Evolutionary conservation across 2,888 invertebrate genomes (phyloP).

Genomic region (Hecatera dysodea): DNA sequence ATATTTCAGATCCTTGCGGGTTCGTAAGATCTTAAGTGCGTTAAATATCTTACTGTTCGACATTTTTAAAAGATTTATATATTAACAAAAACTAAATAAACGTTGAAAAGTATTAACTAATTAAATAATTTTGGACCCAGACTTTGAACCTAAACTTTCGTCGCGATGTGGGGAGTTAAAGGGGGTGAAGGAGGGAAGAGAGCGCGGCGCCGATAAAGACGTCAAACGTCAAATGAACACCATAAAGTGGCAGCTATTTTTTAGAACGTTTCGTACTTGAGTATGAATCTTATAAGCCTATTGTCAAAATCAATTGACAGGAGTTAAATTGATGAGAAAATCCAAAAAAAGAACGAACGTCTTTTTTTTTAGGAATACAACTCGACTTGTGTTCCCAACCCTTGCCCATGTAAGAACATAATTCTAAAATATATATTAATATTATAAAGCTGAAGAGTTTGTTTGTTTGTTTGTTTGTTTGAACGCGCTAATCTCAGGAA

Average conservation of each 20-base stretch:
- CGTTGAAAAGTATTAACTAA: slow-evolving; percentile 68
- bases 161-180: slow-evolving; percentile 70
- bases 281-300: background rate
- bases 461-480: too few species aligned
- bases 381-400: too few species aligned
- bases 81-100: slow-evolving; percentile 66
- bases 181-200: slow-evolving; percentile 70
- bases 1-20: slow-evolving; percentile 80
- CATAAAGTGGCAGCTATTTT: slow-evolving; percentile 21
- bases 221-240: slow-evolving; percentile 31
- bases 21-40: slow-evolving; percentile 83
- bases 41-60: slow-evolving; percentile 87
- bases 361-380: too few species aligned
- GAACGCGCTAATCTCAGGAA: too few species aligned
- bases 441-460: too few species aligned
- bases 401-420: too few species aligned
- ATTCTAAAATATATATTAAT: too few species aligned
- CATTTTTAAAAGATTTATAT: slow-evolving; percentile 75
- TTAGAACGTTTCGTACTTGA: background rate
- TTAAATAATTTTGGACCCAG: slow-evolving; percentile 83
- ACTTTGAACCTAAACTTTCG: slow-evolving; percentile 90
- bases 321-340: too few species aligned
- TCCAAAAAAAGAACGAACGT: too few species aligned
- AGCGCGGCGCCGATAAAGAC: slow-evolving; percentile 41
- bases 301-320: too few species aligned